Conservation (phyloP, 2,888 invertebrate genomes). For the Eutolmus rufibarbis region DNA sequence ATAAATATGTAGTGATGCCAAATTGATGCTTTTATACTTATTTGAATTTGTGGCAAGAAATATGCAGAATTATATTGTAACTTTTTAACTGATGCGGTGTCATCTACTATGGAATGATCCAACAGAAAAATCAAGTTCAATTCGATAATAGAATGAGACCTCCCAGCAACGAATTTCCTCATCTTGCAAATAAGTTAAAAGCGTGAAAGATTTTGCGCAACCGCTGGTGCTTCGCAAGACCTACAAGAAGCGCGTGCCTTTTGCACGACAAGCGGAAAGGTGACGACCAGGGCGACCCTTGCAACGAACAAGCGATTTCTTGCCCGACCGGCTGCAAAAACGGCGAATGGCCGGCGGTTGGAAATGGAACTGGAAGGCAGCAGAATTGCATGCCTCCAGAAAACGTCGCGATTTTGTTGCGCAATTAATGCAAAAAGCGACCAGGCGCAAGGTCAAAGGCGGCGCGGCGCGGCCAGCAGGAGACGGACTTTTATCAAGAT, state of each 20-base stretch:
- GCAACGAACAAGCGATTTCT: background rate
- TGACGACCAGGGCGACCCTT: background rate
- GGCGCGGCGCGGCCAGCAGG: background rate
- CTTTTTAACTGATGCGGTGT: too few relatives aligned
- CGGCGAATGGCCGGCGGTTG: background rate
- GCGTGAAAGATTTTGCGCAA: background rate
- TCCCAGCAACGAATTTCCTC: background rate
- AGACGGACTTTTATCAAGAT: conserved; percentile 11
- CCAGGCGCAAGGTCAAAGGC: background rate
- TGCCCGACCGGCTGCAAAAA: background rate
- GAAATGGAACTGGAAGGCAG: background rate
- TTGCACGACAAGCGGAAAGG: background rate
- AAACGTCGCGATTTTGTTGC: background rate
- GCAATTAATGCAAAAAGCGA: background rate
- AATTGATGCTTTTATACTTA: too few relatives aligned
- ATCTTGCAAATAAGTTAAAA: background rate
- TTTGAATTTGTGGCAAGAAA: too few relatives aligned
- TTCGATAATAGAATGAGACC: background rate
- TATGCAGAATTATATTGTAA: too few relatives aligned
- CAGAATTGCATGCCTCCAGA: background rate
- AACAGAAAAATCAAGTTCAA: too few relatives aligned
- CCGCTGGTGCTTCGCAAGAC: background rate
- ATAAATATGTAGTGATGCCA: too few relatives aligned
- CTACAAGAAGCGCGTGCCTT: conserved; percentile 18
- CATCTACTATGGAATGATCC: too few relatives aligned